Evolutionary conservation across 2,888 invertebrate genomes (phyloP).

Genomic region (Neelides folsomi): DNA sequence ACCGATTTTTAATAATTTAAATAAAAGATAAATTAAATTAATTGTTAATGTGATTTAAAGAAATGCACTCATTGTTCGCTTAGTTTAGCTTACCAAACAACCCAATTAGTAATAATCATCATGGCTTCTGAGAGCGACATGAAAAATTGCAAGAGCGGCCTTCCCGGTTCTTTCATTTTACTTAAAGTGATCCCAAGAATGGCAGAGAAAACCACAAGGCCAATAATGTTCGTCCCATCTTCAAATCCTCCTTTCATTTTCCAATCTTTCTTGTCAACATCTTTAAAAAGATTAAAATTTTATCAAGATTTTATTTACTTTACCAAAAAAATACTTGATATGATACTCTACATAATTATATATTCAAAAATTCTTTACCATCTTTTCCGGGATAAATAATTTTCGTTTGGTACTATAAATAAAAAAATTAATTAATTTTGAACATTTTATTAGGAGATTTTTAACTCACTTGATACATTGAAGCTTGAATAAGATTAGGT

Average conservation of each 20-base stretch:
- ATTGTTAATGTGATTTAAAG: not conserved
- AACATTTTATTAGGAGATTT: not conserved
- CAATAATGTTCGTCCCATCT: slow-evolving; percentile 67
- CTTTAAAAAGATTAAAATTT: too few species aligned
- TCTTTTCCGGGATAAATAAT: slow-evolving; percentile 9
- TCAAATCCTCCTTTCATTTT: slow-evolving; percentile 55
- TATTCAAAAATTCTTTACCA: too few species aligned
- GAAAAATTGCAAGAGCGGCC: slow-evolving; percentile 72
- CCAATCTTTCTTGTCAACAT: slow-evolving; percentile 40
- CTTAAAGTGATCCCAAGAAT: slow-evolving; percentile 84
- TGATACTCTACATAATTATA: too few species aligned
- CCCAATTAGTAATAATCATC: slow-evolving; percentile 92
- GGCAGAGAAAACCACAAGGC: slow-evolving; percentile 68
- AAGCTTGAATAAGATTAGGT: slow-evolving; percentile 75
- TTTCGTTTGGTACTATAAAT: slow-evolving; percentile 18
- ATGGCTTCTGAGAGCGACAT: slow-evolving; percentile 75
- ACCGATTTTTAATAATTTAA: not conserved
- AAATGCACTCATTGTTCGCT: not conserved
- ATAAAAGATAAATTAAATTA: not conserved
- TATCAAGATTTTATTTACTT: too few species aligned
- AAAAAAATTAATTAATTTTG: not conserved
- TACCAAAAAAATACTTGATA: too few species aligned
- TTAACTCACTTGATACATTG: slow-evolving; percentile 57
- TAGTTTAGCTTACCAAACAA: slow-evolving; percentile 63
- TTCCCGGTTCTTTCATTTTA: slow-evolving; percentile 68